Evolutionary conservation across 2,113 vertebrate species (phyloP).

Genomic region (Scomber scombrus): DNA sequence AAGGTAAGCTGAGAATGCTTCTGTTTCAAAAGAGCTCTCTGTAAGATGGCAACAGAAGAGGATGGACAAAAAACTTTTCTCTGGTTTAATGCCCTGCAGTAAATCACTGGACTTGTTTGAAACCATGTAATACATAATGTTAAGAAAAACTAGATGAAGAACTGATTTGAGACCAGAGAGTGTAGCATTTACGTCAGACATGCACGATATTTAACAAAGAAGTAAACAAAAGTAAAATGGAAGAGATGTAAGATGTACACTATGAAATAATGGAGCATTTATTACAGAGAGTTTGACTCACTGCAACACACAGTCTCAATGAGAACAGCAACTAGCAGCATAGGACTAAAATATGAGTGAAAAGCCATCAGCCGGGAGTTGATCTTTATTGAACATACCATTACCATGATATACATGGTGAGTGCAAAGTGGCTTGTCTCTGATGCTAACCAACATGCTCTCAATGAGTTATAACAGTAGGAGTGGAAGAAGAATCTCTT

Average conservation of each 20-base stretch:
- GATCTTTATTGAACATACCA: conserved; percentile 19
- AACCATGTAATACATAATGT: background rate
- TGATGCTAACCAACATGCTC: background rate
- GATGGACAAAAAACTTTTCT: background rate
- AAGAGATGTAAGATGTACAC: background rate
- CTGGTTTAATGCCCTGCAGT: background rate
- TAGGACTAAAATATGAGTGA: conserved; percentile 12
- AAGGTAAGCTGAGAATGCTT: conserved; percentile 33
- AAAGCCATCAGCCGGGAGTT: conserved; percentile 18
- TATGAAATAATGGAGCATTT: background rate
- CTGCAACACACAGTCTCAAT: too few species aligned
- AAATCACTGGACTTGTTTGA: background rate
- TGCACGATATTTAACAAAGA: background rate
- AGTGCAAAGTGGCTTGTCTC: conserved; percentile 20
- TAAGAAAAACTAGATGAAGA: background rate
- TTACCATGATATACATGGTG: conserved; percentile 34
- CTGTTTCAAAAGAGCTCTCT: background rate
- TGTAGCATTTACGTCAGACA: background rate
- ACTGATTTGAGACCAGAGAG: background rate
- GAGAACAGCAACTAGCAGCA: background rate
- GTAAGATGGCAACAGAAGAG: background rate
- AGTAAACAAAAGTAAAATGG: background rate
- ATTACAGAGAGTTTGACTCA: background rate
- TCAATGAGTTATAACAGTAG: background rate
- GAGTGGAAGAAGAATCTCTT: background rate